These are phyloP conservation scores for Oreotrochilus melanogaster DNA, from an alignment of 2,113 vertebrate species.

Conservation along the genomic window DNA sequence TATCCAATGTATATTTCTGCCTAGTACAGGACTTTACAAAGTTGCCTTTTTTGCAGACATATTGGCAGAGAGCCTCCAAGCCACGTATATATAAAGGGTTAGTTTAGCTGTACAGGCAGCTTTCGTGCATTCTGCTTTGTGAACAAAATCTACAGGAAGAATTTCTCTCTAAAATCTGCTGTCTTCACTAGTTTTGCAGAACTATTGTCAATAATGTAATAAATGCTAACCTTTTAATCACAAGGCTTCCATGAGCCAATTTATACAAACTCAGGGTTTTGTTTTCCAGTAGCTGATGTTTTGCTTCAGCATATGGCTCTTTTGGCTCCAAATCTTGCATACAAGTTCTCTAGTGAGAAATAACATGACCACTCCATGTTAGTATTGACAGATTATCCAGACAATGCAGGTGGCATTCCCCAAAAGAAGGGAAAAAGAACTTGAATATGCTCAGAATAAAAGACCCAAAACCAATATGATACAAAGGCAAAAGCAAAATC, in stretches of 20 bases:
- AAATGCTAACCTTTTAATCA: neutral
- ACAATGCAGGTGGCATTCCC: accelerated
- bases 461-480: neutral
- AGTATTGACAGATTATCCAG: neutral
- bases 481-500: neutral
- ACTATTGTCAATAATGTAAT: neutral
- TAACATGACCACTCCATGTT: neutral
- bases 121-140: neutral
- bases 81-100: neutral
- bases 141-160: neutral
- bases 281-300: neutral
- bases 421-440: neutral
- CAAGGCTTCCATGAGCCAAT: neutral
- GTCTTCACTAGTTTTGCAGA: neutral
- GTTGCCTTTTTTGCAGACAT: neutral
- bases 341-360: neutral
- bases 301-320: neutral
- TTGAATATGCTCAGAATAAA: neutral
- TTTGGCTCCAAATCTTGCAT: neutral
- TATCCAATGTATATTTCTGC: neutral
- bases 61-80: neutral
- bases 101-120: neutral
- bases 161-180: neutral
- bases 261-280: neutral
- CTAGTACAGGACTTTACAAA: neutral